Percentiles rank a stretch among this genome's conserved stretches.
Evolutionary conservation across 2,888 invertebrate genomes (phyloP).

Genomic region (Andrena hattorfiana): DNA sequence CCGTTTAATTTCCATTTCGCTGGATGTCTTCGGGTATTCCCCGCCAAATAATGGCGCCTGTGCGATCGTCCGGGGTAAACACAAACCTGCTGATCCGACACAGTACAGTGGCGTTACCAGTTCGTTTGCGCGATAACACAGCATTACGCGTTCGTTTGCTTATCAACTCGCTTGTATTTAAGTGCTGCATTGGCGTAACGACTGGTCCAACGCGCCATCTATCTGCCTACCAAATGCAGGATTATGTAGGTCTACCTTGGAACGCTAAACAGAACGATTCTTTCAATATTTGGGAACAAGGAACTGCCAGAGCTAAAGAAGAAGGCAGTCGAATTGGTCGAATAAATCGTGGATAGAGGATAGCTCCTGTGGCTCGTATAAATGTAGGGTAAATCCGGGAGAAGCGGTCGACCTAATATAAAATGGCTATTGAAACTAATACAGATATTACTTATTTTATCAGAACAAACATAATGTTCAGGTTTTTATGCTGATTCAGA

Average conservation of each 20-base stretch:
- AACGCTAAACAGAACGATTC: not conserved
- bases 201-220: not conserved
- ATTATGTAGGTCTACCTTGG: not conserved
- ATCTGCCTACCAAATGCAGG: constrained; percentile 1
- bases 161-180: constrained; percentile 29
- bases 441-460: too few species aligned
- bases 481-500: too few species aligned
- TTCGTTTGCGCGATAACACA: constrained; percentile 26
- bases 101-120: constrained; percentile 1
- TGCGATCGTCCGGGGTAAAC: not conserved
- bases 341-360: constrained; percentile 4
- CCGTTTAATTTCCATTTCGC: not conserved
- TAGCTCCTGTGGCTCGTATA: not conserved
- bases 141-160: constrained; percentile 31
- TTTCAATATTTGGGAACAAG: not conserved
- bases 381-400: too few species aligned
- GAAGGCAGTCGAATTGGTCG: not conserved
- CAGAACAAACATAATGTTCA: too few species aligned
- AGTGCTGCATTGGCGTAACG: constrained; percentile 9
- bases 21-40: constrained; percentile 2
- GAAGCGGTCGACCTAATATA: too few species aligned
- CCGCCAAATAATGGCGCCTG: constrained; percentile 11
- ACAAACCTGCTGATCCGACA: constrained; percentile 2
- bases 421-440: too few species aligned
- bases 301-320: too few species aligned